Evolutionary conservation across 37 sponge, comb jelly and placozoan genomes (phyloP), one percentile per base, ranked within the genome.

Genomic region (Tethya wilhelma): DNA sequence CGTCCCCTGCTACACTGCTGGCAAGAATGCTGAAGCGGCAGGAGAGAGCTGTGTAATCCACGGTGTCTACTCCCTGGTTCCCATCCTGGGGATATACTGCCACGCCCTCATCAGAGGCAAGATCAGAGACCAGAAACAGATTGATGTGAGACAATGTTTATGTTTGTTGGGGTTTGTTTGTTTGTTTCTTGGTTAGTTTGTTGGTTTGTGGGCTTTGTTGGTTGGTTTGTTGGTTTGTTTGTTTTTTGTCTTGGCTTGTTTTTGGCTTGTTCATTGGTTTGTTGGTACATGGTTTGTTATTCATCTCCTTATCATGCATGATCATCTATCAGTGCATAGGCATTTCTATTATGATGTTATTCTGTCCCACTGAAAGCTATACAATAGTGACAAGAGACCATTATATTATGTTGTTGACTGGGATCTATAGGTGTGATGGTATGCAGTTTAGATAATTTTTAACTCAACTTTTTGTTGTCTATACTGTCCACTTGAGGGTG

Each of bases 1-100:
- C 26, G 67, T 80, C 9, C 87, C 87, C 44, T 87, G 87, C 63
- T 80, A 80, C 70, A 87, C 81, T 31, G 76, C 75, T 39, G 87
- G 81, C 1, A 87, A 78, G 81, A 87, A 87, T 44, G 87, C 87
- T 4, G 87, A 87, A 49, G 69, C 59, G 0, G 70, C 75, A 3
- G 81, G 81, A 17, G 87, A 87, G 75, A 42, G 60, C 30, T 87
- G 87, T 57, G 3, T 79, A 23, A 0, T 59, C 2, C 75, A 80
- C 25, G 80, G 74, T 41, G 9, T 79, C 69, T 34, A 26, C 37
- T 23, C 68, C 25, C 30, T 67, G 7, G 36, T 87, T 0, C 87
- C 87, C 2, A n/a, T 87, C 25, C 59, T 87, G 22, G 64, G 62
- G 17, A 30, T 74, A 28, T 87, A 79, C 67, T 79, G 75, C 44